Evolutionary conservation across 2,888 invertebrate genomes (phyloP), one percentile per base, ranked within the genome.

Genomic region (Athalia rosae): DNA sequence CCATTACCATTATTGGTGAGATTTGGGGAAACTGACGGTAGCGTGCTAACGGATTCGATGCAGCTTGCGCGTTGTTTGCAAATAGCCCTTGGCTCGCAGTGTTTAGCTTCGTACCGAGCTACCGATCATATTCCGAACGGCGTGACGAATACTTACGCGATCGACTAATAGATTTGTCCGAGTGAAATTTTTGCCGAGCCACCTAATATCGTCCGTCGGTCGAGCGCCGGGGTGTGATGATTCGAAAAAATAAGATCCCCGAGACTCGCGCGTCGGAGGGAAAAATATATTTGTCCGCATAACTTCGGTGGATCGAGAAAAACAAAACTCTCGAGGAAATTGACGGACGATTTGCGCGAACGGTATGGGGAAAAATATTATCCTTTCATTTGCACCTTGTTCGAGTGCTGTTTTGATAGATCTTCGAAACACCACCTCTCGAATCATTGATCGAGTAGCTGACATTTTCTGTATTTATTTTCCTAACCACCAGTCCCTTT

Each of bases 61-160:
- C 89, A 89, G 89, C 89, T 89, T 89, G 89, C 87, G 80, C 80
- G 81, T 81, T 89, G 88, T 89, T 89, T 89, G 89, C 89, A 89
- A 89, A 89, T 89, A 89, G 87, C 84, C 81, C 84, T 28, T 28
- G 28, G 2, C 28, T 28, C 28, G 28, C 28, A 28, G 28, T 28
- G 28, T 28, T 28, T 28, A 28, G 28, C 28, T 84, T 82, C 85
- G 85, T 84, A 83, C 81, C 84, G 83, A 86, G 85, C 86, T 85
- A 86, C 87, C 82, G 85, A 87, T 87, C 83, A 82, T 79, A 76
- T 79, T 79, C 79, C 83, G 83, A 86, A 82, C 78, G 79, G 77
- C 81, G 80, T 82, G 82, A 81, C 85, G 83, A 85, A 87, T 88
- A n/a, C n/a, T n/a, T n/a, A 41, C 45, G 74, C 28, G 47, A 48